Percentiles rank a stretch among this genome's conserved stretches.
These are phyloP conservation scores for Mastomys coucha DNA, from an alignment of 2,113 vertebrate genomes.

Conservation along the genomic window DNA sequence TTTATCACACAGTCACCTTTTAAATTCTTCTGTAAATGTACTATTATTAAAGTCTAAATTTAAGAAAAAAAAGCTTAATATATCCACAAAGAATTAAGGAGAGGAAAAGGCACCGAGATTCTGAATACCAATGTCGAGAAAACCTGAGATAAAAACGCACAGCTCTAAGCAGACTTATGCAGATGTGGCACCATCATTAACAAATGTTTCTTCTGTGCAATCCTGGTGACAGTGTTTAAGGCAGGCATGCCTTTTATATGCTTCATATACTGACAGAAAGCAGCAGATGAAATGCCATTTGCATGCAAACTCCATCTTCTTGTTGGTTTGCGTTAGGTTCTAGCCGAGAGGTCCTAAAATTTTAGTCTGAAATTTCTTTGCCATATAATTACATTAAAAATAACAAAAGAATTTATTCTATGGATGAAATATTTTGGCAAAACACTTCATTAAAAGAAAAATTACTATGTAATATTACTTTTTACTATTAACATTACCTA, in stretches of 20 bases:
- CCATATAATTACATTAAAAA: conserved; percentile 58
- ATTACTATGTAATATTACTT: background rate
- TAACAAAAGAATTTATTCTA: conserved; percentile 1
- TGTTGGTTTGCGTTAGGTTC: background rate
- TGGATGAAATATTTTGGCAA: conserved; percentile 34
- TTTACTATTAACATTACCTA: background rate
- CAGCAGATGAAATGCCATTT: background rate
- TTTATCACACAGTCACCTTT: conserved; percentile 43
- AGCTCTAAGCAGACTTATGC: background rate
- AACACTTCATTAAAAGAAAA: conserved; percentile 13
- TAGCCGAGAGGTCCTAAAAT: background rate
- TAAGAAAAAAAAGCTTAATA: background rate
- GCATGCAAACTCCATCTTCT: background rate
- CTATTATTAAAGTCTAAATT: background rate
- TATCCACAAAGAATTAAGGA: conserved; percentile 13
- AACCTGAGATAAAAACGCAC: background rate
- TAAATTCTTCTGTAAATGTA: conserved; percentile 20
- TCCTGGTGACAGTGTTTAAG: background rate
- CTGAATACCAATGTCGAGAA: conserved; percentile 45
- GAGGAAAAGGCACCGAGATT: background rate
- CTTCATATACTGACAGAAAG: background rate
- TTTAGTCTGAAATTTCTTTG: conserved; percentile 33
- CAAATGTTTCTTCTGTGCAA: background rate
- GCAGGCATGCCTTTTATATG: background rate
- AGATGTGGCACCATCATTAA: background rate